A percentile compares a stretch with the other conserved stretches of the same genome.
phyloP scores from a whole-genome alignment of 2,797 vertebrate species.

The Monodelphis domestica region DNA sequence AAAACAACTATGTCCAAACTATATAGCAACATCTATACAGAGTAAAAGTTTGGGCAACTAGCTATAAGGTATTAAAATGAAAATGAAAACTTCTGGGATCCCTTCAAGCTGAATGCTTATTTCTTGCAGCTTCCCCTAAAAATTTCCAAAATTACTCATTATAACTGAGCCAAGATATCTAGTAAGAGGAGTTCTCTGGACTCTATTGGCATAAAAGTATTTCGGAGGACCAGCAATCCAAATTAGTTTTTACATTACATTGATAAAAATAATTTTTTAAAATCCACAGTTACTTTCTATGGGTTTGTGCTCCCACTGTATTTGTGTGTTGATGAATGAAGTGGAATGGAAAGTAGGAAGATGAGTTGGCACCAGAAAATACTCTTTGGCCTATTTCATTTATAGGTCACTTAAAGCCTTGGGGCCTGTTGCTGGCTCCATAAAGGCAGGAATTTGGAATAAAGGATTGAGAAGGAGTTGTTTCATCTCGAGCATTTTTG shows the following conservation, averaged over 20 bases:
- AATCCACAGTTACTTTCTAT: not conserved
- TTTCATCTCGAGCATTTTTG: not conserved
- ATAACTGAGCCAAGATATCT: not conserved
- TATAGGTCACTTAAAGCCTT: not conserved
- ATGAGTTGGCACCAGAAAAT: not conserved
- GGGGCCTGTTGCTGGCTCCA: not conserved
- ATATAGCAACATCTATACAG: not conserved
- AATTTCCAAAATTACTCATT: not conserved
- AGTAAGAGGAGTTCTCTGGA: not conserved
- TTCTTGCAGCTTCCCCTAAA: not conserved
- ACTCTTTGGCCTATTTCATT: not conserved
- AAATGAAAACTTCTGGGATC: not conserved
- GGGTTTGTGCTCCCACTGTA: not conserved
- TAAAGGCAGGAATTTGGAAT: not conserved
- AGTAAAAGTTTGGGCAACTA: not conserved
- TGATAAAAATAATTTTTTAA: not conserved
- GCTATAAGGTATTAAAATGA: not conserved
- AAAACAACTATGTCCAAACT: too few relatives aligned
- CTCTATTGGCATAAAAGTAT: not conserved
- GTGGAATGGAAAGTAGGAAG: not conserved
- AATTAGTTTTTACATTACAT: not conserved
- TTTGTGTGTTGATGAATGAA: not conserved
- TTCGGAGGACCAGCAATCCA: not conserved
- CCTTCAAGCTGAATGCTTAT: not conserved
- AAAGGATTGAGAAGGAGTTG: not conserved